phyloP scores from a whole-genome alignment of 30 jellyfish, hydroid and myxozoan genomes.

The Phacellophora camtschatica region DNA sequence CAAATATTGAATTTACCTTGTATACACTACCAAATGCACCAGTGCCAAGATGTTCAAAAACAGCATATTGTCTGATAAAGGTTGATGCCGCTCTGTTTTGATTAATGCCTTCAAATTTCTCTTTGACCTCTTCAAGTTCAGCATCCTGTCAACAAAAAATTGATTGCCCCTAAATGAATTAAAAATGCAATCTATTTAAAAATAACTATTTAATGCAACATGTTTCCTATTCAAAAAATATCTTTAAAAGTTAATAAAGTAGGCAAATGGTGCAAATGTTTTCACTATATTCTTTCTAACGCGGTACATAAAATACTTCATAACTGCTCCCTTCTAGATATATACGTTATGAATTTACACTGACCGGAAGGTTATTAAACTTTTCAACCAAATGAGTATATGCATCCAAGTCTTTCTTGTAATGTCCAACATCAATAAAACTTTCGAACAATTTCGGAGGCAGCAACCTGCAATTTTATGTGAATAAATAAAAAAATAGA shows the following conservation, averaged over 20 bases:
- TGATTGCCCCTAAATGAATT: too few species aligned
- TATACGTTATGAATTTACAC: background rate
- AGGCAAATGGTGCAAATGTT: too few species aligned
- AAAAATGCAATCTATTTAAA: too few species aligned
- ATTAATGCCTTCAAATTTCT: conserved; percentile 73
- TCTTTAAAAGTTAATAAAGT: too few species aligned
- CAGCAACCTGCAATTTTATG: conserved; percentile 48
- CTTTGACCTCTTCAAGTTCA: conserved; percentile 65
- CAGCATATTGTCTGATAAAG: conserved; percentile 80
- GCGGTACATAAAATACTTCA: too few species aligned
- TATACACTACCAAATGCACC: conserved; percentile 98
- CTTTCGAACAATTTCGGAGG: conserved; percentile 85
- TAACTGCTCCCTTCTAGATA: too few species aligned
- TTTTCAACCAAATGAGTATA: conserved; percentile 58
- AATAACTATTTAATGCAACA: too few species aligned
- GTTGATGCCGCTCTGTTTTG: conserved; percentile 87
- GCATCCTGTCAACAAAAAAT: conserved; percentile 29
- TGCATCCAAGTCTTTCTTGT: conserved; percentile 81
- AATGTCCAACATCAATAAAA: conserved; percentile 95
- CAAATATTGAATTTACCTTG: too few species aligned
- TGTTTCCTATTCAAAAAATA: too few species aligned
- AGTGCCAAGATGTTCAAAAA: conserved; percentile 92
- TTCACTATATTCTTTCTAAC: too few species aligned
- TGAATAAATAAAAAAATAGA: background rate
- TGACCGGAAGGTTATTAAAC: conserved; percentile 69